These are phyloP conservation scores for Rotaria sp. DNA, from an alignment of 2,888 invertebrate genomes.

Conservation along the genomic window DNA sequence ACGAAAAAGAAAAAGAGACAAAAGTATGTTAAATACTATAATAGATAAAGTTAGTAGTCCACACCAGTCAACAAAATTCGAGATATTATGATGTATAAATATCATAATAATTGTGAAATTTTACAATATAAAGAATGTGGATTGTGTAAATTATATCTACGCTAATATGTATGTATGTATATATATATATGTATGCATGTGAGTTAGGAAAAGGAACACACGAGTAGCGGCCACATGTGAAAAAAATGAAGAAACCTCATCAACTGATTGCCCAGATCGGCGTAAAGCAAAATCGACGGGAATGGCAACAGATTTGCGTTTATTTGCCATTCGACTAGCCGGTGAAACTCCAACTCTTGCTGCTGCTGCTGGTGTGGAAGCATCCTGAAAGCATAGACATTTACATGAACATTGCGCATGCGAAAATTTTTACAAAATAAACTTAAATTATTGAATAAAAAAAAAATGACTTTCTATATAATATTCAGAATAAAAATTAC, in stretches of 20 bases:
- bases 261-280: neutral
- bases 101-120: neutral
- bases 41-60: neutral
- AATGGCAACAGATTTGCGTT: conserved; percentile 26
- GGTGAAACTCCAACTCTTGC: neutral
- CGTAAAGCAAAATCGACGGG: conserved; percentile 8
- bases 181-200: neutral
- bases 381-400: neutral
- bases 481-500: too few species aligned
- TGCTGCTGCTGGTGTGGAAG: neutral
- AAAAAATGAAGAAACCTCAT: neutral
- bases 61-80: neutral
- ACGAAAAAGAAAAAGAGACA: too few species aligned
- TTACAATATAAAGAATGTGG: neutral
- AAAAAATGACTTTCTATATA: too few species aligned
- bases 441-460: too few species aligned
- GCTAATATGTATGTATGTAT: too few species aligned
- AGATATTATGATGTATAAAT: neutral
- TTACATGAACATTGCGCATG: neutral
- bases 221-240: neutral
- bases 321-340: neutral
- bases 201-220: neutral
- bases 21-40: neutral
- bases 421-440: too few species aligned
- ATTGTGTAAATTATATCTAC: too few species aligned